A percentile compares a stretch with the other conserved stretches of the same genome.
Conservation (phyloP, 2,113 vertebrate species). For the Indicator maculatus region DNA sequence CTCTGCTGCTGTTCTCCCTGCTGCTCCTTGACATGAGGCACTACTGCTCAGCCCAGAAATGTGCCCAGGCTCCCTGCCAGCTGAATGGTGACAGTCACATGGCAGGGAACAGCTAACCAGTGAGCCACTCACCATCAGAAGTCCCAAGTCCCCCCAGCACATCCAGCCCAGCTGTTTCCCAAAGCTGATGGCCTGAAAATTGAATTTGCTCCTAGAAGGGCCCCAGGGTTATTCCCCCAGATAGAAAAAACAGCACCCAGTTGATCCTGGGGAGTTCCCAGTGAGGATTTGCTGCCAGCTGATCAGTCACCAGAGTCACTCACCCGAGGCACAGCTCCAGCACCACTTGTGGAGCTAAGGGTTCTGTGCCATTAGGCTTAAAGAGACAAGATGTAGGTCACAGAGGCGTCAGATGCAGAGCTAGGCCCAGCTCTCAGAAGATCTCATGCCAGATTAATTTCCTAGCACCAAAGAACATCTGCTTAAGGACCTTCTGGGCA, state of each 20-base stretch:
- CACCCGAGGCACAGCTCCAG: neutral
- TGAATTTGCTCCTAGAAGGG: neutral
- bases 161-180: neutral
- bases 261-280: neutral
- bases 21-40: neutral
- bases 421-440: neutral
- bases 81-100: neutral
- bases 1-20: neutral
- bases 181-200: rapidly evolving
- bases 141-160: neutral
- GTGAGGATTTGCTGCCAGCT: rapidly evolving
- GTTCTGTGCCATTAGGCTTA: neutral
- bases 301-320: neutral
- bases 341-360: neutral
- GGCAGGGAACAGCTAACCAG: neutral
- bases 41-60: neutral
- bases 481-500: neutral
- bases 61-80: neutral
- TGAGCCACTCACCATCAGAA: neutral
- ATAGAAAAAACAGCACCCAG: rapidly evolving
- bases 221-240: rapidly evolving
- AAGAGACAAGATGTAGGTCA: neutral
- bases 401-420: neutral
- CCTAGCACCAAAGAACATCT: neutral
- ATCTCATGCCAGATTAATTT: neutral